Base-by-base conservation (phyloP, 2,797 vertebrate genomes). In the Clamator glandarius region DNA sequence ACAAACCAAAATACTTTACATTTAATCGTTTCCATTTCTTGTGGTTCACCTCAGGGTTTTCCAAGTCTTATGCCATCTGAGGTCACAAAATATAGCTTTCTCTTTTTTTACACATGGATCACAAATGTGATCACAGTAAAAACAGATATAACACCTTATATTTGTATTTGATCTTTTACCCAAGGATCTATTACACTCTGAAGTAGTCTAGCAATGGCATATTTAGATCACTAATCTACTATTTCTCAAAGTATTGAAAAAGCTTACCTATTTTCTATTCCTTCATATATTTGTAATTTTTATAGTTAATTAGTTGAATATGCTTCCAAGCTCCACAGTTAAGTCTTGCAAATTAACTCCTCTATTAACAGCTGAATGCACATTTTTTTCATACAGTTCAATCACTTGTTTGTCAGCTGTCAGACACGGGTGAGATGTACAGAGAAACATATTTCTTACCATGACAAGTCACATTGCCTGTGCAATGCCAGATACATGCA, bases 11-110 rank as follows among this genome's bases (percentile, higher is more conserved):
- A 59, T 57, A 64, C 80, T 94, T 77, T 64, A 62, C 25, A 69
- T 82, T 84, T 90, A 92, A 92, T 92, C 17, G 3, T 86, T 96
- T 94, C 62, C n/a, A 70, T 93, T 93, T 87, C 67, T 77, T 91
- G 54, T 79, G 68, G 28, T 83, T 91, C 61, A 75, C 39, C 29
- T 88, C 58, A 35, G 58, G 69, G 42, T 68, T 93, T 80, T 51
- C 48, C 1, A 23, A 84, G 26, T 62, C 33, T 69, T 87, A 33
- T 83, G 36, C 50, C 2, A 4, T 67, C 79, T 92, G n/a, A 81
- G 87, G 19, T 50, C 5, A 2, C 90, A 79, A 91, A 90, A 48
- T 35, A 86, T 0, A 84, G 24, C 29, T 74, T 94, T 92, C 14
- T 87, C 15, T 46, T 44, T 35, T 72, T 79, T 87, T 93, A 64